phyloP scores from a whole-genome alignment of 1,140 invertebrate genomes.

The Drosophila tropicalis region DNA sequence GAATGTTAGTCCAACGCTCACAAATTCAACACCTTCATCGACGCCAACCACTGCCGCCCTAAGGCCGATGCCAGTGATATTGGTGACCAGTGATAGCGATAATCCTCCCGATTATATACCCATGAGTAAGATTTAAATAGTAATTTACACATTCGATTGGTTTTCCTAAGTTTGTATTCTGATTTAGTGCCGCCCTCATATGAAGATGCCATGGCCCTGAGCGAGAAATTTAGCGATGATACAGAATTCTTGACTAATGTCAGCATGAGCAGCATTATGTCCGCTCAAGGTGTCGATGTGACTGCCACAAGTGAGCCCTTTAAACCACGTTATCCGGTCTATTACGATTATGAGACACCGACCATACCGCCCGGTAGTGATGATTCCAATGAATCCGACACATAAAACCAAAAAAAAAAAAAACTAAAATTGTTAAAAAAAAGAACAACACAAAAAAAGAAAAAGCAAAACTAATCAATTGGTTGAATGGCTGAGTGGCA shows the following conservation, averaged over 20 bases:
- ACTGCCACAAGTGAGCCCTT: constrained; percentile 76
- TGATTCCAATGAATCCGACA: constrained; percentile 82
- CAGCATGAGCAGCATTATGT: constrained; percentile 80
- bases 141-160: neutral
- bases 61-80: constrained; percentile 68
- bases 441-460: constrained; percentile 36
- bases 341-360: constrained; percentile 82
- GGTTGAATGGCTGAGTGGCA: constrained; percentile 76
- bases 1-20: constrained; percentile 44
- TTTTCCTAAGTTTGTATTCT: neutral
- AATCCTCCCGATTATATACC: constrained; percentile 82
- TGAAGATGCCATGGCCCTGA: constrained; percentile 81
- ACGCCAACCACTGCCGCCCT: constrained; percentile 73
- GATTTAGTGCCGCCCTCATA: constrained; percentile 77
- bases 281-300: constrained; percentile 66
- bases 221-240: constrained; percentile 81
- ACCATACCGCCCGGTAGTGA: constrained; percentile 83
- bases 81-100: constrained; percentile 75
- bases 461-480: constrained; percentile 42
- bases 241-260: constrained; percentile 77
- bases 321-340: constrained; percentile 82
- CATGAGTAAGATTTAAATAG: constrained; percentile 60
- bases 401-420: constrained; percentile 59
- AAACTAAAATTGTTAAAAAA: constrained; percentile 36
- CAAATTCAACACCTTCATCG: constrained; percentile 55